A percentile compares a stretch with the other conserved stretches of the same genome.
Evolutionary conservation across 2,113 vertebrate species (phyloP).

Genomic region (Oreochromis niloticus): DNA sequence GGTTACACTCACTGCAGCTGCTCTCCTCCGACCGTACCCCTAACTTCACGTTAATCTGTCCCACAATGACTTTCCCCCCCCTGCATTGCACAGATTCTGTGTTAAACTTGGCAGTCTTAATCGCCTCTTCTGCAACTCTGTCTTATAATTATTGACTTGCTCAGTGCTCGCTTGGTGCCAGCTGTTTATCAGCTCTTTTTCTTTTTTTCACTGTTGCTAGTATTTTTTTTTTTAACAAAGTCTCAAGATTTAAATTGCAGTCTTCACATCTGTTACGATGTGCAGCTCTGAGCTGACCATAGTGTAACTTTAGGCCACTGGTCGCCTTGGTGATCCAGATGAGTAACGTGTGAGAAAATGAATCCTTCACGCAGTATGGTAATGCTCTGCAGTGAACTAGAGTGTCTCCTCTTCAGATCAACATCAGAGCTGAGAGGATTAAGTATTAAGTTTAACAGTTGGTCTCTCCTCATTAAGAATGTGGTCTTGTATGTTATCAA

Average conservation of each 20-base stretch:
- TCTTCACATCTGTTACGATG: not conserved
- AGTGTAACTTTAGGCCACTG: not conserved
- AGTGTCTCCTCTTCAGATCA: not conserved
- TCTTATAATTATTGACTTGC: not conserved
- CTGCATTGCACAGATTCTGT: not conserved
- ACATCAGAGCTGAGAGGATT: not conserved
- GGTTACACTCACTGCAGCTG: not conserved
- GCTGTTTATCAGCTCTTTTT: not conserved
- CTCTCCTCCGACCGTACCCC: not conserved
- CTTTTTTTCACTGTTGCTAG: not conserved
- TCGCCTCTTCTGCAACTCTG: not conserved
- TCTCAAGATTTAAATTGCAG: not conserved
- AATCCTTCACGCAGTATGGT: not conserved
- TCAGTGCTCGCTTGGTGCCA: not conserved
- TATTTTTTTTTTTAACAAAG: not conserved
- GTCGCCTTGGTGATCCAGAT: not conserved
- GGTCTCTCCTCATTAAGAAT: not conserved
- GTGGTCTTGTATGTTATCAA: not conserved
- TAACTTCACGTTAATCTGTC: not conserved
- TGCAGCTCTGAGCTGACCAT: not conserved
- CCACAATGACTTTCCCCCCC: not conserved
- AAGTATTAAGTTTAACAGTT: not conserved
- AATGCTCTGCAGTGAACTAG: not conserved
- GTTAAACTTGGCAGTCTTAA: not conserved
- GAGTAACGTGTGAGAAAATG: not conserved